Base-by-base conservation (phyloP, 2,888 invertebrate genomes). In the Apocheima hispidaria region DNA sequence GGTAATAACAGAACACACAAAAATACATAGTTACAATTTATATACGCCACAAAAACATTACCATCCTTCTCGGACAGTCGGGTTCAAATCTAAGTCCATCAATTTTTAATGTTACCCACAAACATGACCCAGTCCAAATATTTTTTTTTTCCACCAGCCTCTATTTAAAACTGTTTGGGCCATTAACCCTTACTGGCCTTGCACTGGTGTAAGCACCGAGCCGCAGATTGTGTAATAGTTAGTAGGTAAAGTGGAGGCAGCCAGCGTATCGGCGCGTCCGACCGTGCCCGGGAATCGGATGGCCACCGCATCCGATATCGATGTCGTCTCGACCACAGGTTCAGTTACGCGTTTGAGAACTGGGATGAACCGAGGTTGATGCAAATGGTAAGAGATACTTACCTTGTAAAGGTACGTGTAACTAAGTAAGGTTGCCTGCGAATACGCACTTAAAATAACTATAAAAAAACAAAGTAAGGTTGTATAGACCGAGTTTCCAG, bases 271-370 rank as follows among this genome's bases (percentile, higher is more conserved):
- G 82, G 68, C 68, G 78, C 87, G 80, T 64, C 84, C 81, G 77
- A 86, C 73, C 87, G 83, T 86, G 82, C 77, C 75, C 79, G 79
- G 85, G 83, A 84, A 81, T 76, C 74, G 73, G 82, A 77, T 78
- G 75, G 74, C 79, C 75, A 69, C 73, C 70, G 71, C 83, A 84
- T 88, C 87, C 85, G 87, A 86, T 87, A 59, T 63, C 65, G 52
- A 59, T 58, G 38, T 52, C 50, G 46, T 46, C 46, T 46, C 43
- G 26, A 41, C 23, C 30, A 33, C 50, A 38, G 58, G 40, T 49
- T 52, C 21, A 38, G 59, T 51, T 57, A 49, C 65, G 53, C 63
- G 58, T 48, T 56, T 63, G 56, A 56, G 51, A 56, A 61, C 18
- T 40, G 12, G 51, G 16, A 0, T 35, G 35, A 41, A 16, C 28